phyloP scores from a whole-genome alignment of 1,140 invertebrate species.

The Drosophila busckii region DNA sequence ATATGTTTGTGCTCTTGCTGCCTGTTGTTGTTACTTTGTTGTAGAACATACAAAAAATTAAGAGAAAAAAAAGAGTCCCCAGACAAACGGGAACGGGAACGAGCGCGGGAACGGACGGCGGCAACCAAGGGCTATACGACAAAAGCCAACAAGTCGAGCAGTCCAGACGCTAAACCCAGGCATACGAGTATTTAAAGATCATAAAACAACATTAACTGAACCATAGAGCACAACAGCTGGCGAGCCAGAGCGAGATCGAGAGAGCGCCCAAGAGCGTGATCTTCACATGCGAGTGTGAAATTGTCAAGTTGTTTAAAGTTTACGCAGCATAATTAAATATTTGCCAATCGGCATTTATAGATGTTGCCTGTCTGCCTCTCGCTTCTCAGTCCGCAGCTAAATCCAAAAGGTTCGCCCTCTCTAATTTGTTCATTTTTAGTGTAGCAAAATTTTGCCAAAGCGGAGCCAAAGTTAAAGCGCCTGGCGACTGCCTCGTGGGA shows the following conservation, averaged over 20 bases:
- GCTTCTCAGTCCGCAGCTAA: not conserved
- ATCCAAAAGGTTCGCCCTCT: conserved; percentile 8
- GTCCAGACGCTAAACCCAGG: conserved; percentile 26
- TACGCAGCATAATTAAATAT: conserved; percentile 75
- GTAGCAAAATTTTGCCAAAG: conserved; percentile 33
- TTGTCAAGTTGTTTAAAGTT: conserved; percentile 77
- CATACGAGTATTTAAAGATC: conserved; percentile 65
- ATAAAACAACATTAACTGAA: conserved; percentile 64
- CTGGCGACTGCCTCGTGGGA: conserved; percentile 52
- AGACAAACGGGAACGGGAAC: conserved; percentile 18
- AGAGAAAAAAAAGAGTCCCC: conserved; percentile 20
- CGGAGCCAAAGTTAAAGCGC: conserved; percentile 16
- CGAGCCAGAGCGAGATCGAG: not conserved
- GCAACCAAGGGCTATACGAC: conserved; percentile 53
- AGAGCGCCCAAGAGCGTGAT: conserved; percentile 13
- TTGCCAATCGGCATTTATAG: conserved; percentile 76
- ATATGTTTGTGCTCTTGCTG: conserved; percentile 20
- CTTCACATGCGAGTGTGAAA: conserved; percentile 73
- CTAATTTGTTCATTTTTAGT: conserved; percentile 44
- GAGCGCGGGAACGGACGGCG: conserved; percentile 6
- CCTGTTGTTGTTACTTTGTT: conserved; percentile 63
- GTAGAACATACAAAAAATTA: conserved; percentile 51
- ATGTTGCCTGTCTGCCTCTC: conserved; percentile 56
- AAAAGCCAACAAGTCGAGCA: conserved; percentile 73
- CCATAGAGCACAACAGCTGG: conserved; percentile 13